Evolutionary conservation across 2,888 invertebrate genomes (phyloP).

Genomic region (Isoperla grammatica): DNA sequence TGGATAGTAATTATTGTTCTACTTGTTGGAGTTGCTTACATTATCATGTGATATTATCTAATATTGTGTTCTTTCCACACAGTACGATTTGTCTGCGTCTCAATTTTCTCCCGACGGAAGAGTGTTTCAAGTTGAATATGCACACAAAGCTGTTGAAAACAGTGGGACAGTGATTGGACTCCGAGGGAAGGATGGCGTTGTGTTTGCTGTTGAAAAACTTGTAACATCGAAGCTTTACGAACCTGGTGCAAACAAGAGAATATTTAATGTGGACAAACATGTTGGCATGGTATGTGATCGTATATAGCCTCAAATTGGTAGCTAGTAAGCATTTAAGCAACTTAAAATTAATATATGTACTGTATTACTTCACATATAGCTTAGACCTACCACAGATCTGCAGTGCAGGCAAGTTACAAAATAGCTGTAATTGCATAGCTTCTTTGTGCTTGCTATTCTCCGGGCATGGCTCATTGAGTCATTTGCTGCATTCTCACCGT

Average conservation of each 20-base stretch:
- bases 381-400: too few species aligned
- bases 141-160: slow-evolving; percentile 97
- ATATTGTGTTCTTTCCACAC: slow-evolving; percentile 39
- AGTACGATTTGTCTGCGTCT: slow-evolving; percentile 99
- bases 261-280: slow-evolving; percentile 89
- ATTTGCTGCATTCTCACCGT: too few species aligned
- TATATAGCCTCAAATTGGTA: too few species aligned
- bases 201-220: slow-evolving; percentile 96
- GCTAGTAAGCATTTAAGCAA: too few species aligned
- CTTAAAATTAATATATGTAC: background rate
- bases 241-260: slow-evolving; percentile 81
- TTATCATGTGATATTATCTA: background rate
- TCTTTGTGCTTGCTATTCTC: too few species aligned
- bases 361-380: too few species aligned
- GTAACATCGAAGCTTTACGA: slow-evolving; percentile 92
- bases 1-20: too few species aligned
- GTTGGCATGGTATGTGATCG: slow-evolving; percentile 75
- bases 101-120: slow-evolving; percentile 99
- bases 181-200: slow-evolving; percentile 92
- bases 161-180: slow-evolving; percentile 95
- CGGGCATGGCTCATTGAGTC: too few species aligned
- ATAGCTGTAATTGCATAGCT: too few species aligned
- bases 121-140: slow-evolving; percentile 99
- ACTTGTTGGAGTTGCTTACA: too few species aligned
- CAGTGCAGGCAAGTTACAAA: too few species aligned